Conservation (phyloP, 2,888 invertebrate genomes). For the Phaonia tiefii region DNA sequence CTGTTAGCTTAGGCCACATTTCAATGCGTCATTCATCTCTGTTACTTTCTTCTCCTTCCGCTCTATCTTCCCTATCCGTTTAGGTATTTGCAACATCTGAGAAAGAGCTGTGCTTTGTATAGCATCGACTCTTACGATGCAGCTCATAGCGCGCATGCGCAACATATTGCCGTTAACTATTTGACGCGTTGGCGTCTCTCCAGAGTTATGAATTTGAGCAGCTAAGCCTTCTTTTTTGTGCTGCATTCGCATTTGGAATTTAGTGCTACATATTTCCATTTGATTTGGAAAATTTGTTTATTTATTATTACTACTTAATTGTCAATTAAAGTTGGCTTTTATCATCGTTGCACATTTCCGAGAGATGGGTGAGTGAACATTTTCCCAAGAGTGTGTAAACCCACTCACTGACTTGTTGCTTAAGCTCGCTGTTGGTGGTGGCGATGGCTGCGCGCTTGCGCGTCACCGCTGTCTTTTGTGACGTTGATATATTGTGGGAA, state of each 20-base stretch:
- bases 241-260: not conserved
- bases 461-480: not conserved
- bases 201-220: slow-evolving; percentile 16
- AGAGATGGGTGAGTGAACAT: not conserved
- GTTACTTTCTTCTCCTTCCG: not conserved
- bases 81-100: not conserved
- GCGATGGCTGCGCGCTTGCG: not conserved
- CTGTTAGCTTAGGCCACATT: not conserved
- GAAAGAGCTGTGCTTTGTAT: not conserved
- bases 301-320: slow-evolving; percentile 53
- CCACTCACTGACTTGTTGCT: not conserved
- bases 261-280: not conserved
- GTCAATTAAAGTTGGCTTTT: slow-evolving; percentile 48
- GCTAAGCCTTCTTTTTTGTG: not conserved
- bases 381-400: not conserved
- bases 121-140: not conserved
- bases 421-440: no score
- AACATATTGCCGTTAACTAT: slow-evolving; percentile 9
- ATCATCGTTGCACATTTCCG: slow-evolving; percentile 24
- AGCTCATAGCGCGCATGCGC: not conserved
- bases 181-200: not conserved
- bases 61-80: not conserved
- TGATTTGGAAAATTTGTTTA: slow-evolving; percentile 35
- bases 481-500: slow-evolving; percentile 32
- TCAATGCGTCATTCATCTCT: not conserved